phyloP scores from a whole-genome alignment of 2,888 invertebrate genomes.

The Cordilura impudica region DNA sequence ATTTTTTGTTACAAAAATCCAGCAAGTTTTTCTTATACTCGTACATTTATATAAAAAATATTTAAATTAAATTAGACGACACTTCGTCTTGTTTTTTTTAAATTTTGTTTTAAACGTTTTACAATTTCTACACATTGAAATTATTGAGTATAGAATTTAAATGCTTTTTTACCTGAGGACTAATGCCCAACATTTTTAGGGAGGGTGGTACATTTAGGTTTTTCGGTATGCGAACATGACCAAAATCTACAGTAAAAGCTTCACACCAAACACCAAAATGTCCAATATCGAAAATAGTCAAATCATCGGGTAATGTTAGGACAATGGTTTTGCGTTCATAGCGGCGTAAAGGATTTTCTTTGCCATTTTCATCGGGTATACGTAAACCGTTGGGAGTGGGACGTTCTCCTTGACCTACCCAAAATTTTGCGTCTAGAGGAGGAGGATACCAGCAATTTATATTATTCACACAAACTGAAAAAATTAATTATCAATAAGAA shows the following conservation, averaged over 20 bases:
- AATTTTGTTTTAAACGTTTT: not conserved
- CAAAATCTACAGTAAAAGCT: constrained; percentile 94
- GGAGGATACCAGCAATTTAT: not conserved
- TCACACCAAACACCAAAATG: constrained; percentile 97
- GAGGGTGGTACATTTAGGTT: constrained; percentile 91
- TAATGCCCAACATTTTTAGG: constrained; percentile 94
- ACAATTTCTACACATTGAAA: constrained; percentile 64
- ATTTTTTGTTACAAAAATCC: constrained; percentile 55
- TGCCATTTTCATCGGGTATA: constrained; percentile 95
- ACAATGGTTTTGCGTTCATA: constrained; percentile 94
- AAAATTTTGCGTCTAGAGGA: constrained; percentile 91
- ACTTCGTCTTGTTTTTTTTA: constrained; percentile 5
- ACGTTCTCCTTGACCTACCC: constrained; percentile 90
- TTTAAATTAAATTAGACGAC: constrained; percentile 1
- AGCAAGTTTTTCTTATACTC: constrained; percentile 16
- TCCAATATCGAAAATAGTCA: constrained; percentile 94
- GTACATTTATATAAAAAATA: constrained; percentile 1
- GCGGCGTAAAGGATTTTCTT: constrained; percentile 85
- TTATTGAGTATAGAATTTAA: constrained; percentile 72
- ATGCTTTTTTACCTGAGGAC: constrained; percentile 89
- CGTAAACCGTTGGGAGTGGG: constrained; percentile 90
- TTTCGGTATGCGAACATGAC: constrained; percentile 88
- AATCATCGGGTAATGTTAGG: constrained; percentile 90
- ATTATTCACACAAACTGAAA: constrained; percentile 38
- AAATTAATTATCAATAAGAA: no score